Percentiles rank a stretch among this genome's conserved stretches.
phyloP scores from a whole-genome alignment of 2,113 vertebrate genomes.

The Cygnus buccinator region DNA sequence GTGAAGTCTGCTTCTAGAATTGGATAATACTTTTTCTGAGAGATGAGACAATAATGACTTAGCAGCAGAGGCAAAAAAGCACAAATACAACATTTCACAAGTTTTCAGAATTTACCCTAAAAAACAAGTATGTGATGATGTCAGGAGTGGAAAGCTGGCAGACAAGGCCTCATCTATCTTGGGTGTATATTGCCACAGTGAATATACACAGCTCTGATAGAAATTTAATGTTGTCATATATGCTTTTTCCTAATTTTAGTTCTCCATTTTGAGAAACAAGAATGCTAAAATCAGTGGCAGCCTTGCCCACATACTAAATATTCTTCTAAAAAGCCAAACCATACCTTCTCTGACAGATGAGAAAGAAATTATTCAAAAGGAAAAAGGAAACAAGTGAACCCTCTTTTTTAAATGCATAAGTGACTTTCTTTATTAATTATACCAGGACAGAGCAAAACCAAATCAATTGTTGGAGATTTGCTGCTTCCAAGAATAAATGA shows the following conservation, averaged over 20 bases:
- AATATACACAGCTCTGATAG: background rate
- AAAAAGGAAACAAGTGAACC: fast-evolving
- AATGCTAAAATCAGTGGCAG: background rate
- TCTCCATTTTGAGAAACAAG: background rate
- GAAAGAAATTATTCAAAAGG: fast-evolving
- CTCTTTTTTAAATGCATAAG: background rate
- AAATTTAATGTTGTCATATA: background rate
- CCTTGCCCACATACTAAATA: background rate
- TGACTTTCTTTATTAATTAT: background rate
- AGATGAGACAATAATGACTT: constrained; percentile 69
- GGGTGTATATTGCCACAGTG: background rate
- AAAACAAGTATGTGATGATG: background rate
- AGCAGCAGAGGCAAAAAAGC: background rate
- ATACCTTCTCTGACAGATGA: background rate
- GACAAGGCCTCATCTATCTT: background rate
- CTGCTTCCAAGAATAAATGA: background rate
- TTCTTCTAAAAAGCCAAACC: background rate
- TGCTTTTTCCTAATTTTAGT: background rate
- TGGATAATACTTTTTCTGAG: constrained; percentile 22
- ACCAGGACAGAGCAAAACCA: fast-evolving
- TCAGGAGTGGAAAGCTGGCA: constrained; percentile 30
- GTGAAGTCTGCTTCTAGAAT: constrained; percentile 66
- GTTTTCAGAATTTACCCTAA: constrained; percentile 21
- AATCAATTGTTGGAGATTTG: background rate
- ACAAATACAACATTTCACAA: constrained; percentile 13